phyloP scores from a whole-genome alignment of 30 jellyfish, hydroid and myxozoan species.

The Cassiopea andromeda region DNA sequence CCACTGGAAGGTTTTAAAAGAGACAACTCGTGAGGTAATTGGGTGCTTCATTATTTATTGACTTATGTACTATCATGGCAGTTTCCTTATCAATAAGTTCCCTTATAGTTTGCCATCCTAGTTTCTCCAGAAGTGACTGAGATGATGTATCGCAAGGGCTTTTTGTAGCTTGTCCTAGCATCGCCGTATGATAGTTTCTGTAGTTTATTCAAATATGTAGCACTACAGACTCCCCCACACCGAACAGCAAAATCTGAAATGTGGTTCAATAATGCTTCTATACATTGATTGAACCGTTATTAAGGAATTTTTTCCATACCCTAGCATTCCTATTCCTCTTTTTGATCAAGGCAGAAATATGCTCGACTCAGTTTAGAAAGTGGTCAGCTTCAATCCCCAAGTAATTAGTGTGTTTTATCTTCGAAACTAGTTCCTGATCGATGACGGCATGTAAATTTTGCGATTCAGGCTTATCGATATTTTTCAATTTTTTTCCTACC shows the following conservation, averaged over 20 bases:
- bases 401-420: background rate
- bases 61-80: no score
- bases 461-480: background rate
- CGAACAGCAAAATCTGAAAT: background rate
- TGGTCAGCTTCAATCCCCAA: constrained; percentile 18
- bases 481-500: background rate
- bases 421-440: constrained; percentile 19
- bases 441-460: background rate
- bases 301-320: constrained; percentile 7
- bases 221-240: constrained; percentile 10
- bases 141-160: no score
- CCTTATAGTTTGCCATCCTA: no score
- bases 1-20: no score
- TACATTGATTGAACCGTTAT: constrained; percentile 19
- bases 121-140: no score
- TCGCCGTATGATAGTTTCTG: background rate
- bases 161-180: no score
- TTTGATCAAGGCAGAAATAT: background rate
- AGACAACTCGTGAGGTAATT: no score
- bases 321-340: constrained; percentile 12
- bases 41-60: no score
- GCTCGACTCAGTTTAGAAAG: background rate
- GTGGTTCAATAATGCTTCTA: constrained; percentile 16
- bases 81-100: no score
- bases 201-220: constrained; percentile 4